A percentile compares a stretch with the other conserved stretches of the same genome.
phyloP scores from a whole-genome alignment of 2,113 vertebrate genomes.

The Sebastes schlegelii region DNA sequence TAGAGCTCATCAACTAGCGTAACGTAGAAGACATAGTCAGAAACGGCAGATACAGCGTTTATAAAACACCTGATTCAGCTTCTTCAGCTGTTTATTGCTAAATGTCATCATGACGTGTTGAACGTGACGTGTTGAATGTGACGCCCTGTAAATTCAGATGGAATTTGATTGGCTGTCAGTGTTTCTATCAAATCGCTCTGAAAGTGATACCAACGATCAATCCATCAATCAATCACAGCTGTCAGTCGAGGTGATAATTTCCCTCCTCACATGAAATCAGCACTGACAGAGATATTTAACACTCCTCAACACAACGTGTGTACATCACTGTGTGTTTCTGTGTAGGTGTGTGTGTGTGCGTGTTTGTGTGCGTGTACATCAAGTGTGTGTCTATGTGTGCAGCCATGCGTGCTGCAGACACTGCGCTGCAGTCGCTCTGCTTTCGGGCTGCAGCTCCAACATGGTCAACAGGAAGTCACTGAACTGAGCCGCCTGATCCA shows the following conservation, averaged over 20 bases:
- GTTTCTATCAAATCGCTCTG: too few relatives aligned
- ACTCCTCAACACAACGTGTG: not conserved
- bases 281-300: slow-evolving; percentile 1
- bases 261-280: not conserved
- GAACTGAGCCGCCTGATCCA: slow-evolving; percentile 92
- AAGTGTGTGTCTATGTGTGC: slow-evolving; percentile 73
- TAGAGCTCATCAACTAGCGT: too few relatives aligned
- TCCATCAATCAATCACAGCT: not conserved
- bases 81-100: too few relatives aligned
- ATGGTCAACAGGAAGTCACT: slow-evolving; percentile 92
- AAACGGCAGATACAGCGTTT: too few relatives aligned
- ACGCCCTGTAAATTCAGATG: too few relatives aligned
- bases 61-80: too few relatives aligned
- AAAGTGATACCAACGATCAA: not conserved
- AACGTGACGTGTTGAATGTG: too few relatives aligned
- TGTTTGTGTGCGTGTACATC: not conserved
- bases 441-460: slow-evolving; percentile 89
- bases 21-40: too few relatives aligned
- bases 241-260: not conserved
- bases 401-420: slow-evolving; percentile 92
- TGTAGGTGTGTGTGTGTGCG: slow-evolving; percentile 59
- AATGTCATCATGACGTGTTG: too few relatives aligned
- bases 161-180: too few relatives aligned
- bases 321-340: slow-evolving; percentile 46
- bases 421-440: slow-evolving; percentile 86